Conservation (phyloP, 2,888 invertebrate genomes). For the Pegoplata infirma region DNA sequence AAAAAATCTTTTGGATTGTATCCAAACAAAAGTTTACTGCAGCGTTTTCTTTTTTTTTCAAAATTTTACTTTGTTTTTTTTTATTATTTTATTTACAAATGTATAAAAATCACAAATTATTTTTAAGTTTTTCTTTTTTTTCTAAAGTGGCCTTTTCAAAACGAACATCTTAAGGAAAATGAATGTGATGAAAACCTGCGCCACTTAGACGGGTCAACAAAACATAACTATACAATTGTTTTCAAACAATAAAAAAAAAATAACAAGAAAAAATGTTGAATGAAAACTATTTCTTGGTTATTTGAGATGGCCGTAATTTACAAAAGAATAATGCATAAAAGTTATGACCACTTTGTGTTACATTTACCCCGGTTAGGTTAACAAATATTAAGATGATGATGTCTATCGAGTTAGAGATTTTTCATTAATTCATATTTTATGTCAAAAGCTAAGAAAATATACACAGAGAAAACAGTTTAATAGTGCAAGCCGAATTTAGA, state of each 20-base stretch:
- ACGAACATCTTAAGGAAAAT: conserved; percentile 20
- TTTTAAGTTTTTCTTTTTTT: conserved; percentile 38
- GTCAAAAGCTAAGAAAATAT: too few species aligned
- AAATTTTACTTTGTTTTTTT: too few species aligned
- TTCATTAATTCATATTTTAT: too few species aligned
- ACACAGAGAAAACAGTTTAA: too few species aligned
- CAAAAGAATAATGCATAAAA: background rate
- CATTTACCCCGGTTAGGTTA: too few species aligned
- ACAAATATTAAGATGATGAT: too few species aligned
- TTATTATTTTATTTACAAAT: conserved; percentile 52
- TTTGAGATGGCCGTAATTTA: conserved; percentile 24
- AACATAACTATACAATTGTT: conserved; percentile 44
- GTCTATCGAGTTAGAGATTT: too few species aligned
- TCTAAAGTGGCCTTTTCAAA: conserved; percentile 48
- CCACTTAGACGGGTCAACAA: conserved; percentile 58
- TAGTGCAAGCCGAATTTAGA: too few species aligned
- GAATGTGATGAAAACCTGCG: conserved; percentile 55
- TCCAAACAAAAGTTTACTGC: conserved; percentile 63
- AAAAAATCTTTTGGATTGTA: conserved; percentile 44
- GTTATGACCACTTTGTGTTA: background rate
- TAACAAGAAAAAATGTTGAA: background rate
- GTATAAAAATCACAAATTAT: conserved; percentile 54
- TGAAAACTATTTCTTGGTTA: conserved; percentile 21
- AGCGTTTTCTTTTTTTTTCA: conserved; percentile 37
- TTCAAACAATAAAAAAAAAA: conserved; percentile 20